phyloP scores from a whole-genome alignment of 2,888 invertebrate species.

The Aquatica leii region DNA sequence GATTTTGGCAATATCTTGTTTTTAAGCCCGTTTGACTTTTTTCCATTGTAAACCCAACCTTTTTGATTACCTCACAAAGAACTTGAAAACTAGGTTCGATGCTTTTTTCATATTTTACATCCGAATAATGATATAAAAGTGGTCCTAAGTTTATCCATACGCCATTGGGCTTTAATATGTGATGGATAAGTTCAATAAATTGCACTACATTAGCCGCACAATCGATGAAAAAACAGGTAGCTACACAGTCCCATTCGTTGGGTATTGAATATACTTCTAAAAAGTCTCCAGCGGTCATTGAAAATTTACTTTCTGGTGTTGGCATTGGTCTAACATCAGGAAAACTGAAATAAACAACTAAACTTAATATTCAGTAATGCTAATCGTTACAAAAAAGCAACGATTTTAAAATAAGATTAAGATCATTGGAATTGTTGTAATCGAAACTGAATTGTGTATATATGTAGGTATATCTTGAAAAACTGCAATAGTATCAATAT shows the following conservation, averaged over 20 bases:
- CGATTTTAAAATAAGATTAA: too few relatives aligned
- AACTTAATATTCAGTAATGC: too few relatives aligned
- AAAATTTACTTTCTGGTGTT: conserved; percentile 75
- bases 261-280: conserved; percentile 82
- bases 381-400: too few relatives aligned
- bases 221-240: conserved; percentile 98
- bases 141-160: conserved; percentile 93
- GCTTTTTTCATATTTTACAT: conserved; percentile 85
- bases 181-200: conserved; percentile 92
- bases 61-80: conserved; percentile 74
- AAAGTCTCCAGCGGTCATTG: conserved; percentile 98
- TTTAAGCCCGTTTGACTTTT: conserved; percentile 81
- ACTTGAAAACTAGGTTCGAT: conserved; percentile 89
- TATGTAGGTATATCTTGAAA: too few relatives aligned
- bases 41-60: conserved; percentile 84
- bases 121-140: conserved; percentile 89
- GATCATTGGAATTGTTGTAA: too few relatives aligned
- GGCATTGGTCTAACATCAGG: conserved; percentile 87
- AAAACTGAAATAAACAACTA: conserved; percentile 65
- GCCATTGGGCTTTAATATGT: conserved; percentile 89
- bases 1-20: conserved; percentile 90
- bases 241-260: conserved; percentile 89
- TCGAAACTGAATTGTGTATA: too few relatives aligned
- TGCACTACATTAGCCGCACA: conserved; percentile 96
- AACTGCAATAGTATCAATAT: too few relatives aligned